Conservation (phyloP, 2,888 invertebrate genomes). For the Rhaphigaster nebulosa region DNA sequence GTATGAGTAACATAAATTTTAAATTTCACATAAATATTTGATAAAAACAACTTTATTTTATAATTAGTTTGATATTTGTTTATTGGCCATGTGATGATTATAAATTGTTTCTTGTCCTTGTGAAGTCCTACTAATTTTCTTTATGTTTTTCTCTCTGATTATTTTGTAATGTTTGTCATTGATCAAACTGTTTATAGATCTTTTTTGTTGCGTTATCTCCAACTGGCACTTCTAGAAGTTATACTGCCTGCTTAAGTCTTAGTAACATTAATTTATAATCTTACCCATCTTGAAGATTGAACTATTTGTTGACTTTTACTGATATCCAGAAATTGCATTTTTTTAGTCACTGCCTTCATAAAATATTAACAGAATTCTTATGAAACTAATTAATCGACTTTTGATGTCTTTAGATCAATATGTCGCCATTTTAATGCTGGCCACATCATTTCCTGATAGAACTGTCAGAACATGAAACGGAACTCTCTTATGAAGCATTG, state of each 20-base stretch:
- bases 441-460: too few relatives aligned
- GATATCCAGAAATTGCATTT: too few relatives aligned
- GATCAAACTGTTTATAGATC: neutral
- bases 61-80: neutral
- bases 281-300: neutral
- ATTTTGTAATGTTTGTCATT: too few relatives aligned
- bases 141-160: too few relatives aligned
- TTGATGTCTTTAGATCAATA: too few relatives aligned
- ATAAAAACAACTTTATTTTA: neutral
- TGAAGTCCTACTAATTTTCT: too few relatives aligned
- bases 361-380: too few relatives aligned
- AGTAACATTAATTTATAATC: neutral
- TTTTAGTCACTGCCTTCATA: too few relatives aligned
- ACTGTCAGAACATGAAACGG: too few relatives aligned
- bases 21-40: neutral
- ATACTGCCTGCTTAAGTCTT: neutral
- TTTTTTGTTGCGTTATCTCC: neutral
- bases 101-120: neutral
- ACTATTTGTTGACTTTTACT: neutral
- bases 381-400: too few relatives aligned
- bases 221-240: neutral
- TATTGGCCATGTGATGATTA: neutral
- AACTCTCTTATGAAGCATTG: too few relatives aligned
- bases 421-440: too few relatives aligned
- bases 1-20: conserved; percentile 1